Evolutionary conservation across 35 echinoderm and acorn worm genomes (phyloP).

Genomic region (Apostichopus japonicus): DNA sequence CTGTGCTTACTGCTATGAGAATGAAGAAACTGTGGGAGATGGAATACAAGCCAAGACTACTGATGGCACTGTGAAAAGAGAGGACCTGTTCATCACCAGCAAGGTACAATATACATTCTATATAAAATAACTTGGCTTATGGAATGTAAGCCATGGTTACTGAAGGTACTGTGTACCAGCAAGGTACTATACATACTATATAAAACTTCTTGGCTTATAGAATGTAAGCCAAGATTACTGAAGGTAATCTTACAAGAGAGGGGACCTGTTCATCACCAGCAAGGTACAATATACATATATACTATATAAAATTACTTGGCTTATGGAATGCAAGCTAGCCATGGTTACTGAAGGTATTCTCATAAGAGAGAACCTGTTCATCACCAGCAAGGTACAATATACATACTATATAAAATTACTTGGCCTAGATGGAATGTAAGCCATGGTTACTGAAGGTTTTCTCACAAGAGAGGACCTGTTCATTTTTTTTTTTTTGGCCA

Average conservation of each 20-base stretch:
- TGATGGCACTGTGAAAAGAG: slow-evolving; percentile 69
- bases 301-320: no score
- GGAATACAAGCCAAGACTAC: slow-evolving; percentile 63
- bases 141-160: slow-evolving; percentile 45
- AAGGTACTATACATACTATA: slow-evolving; percentile 45
- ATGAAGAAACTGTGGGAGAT: slow-evolving; percentile 66
- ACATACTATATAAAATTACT: no score
- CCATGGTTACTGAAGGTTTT: no score
- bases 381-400: no score
- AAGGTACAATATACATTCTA: slow-evolving; percentile 51
- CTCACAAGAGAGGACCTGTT: no score
- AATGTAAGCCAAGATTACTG: background rate
- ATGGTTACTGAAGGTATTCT: slow-evolving; percentile 56
- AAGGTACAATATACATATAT: slow-evolving; percentile 36
- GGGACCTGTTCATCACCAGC: slow-evolving; percentile 44
- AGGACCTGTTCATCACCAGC: slow-evolving; percentile 69
- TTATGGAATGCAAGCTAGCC: slow-evolving; percentile 3
- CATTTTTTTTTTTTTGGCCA: no score
- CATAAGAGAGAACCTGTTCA: background rate
- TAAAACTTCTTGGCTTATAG: no score
- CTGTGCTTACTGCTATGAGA: slow-evolving; percentile 60
- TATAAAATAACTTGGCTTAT: background rate
- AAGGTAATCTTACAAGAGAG: background rate
- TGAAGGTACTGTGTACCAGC: slow-evolving; percentile 66
- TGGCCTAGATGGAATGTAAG: no score